Evolutionary conservation across 2,888 invertebrate species (phyloP).

Genomic region (Cosmia trapezina): DNA sequence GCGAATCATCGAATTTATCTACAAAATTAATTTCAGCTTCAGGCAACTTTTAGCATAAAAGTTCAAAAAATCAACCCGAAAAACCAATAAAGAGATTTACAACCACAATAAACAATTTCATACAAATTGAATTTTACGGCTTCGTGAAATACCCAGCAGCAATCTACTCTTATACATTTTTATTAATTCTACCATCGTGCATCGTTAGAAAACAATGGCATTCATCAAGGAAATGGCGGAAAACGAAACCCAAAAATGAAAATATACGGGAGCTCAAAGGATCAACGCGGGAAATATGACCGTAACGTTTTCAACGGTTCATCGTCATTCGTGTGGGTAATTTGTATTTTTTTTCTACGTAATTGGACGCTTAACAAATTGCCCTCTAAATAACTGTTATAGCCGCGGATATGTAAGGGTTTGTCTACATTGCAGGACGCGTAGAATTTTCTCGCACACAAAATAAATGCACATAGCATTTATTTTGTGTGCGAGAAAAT

Average conservation of each 20-base stretch:
- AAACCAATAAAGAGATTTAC: conserved; percentile 39
- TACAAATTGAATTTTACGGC: conserved; percentile 45
- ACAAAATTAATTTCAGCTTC: neutral
- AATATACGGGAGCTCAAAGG: conserved; percentile 50
- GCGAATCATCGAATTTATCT: neutral
- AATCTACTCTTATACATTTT: conserved; percentile 24
- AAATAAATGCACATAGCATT: too few species aligned
- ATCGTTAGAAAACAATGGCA: conserved; percentile 54
- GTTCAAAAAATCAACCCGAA: neutral
- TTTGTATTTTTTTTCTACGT: conserved; percentile 71
- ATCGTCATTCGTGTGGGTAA: conserved; percentile 74
- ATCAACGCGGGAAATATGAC: conserved; percentile 60
- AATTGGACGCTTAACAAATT: conserved; percentile 81
- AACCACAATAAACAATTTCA: conserved; percentile 35
- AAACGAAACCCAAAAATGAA: conserved; percentile 51
- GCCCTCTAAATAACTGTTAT: conserved; percentile 68
- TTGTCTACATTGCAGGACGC: neutral
- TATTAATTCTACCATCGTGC: conserved; percentile 44
- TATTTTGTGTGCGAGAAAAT: too few species aligned
- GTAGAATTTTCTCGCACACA: too few species aligned
- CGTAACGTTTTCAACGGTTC: conserved; percentile 55
- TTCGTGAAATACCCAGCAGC: conserved; percentile 21
- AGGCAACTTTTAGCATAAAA: neutral
- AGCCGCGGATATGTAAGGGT: conserved; percentile 34
- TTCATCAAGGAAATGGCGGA: conserved; percentile 50